Percentiles rank a stretch among this genome's conserved stretches.
Conservation (phyloP, 2,888 invertebrate genomes). For the Caenorhabditis sulstoni region DNA sequence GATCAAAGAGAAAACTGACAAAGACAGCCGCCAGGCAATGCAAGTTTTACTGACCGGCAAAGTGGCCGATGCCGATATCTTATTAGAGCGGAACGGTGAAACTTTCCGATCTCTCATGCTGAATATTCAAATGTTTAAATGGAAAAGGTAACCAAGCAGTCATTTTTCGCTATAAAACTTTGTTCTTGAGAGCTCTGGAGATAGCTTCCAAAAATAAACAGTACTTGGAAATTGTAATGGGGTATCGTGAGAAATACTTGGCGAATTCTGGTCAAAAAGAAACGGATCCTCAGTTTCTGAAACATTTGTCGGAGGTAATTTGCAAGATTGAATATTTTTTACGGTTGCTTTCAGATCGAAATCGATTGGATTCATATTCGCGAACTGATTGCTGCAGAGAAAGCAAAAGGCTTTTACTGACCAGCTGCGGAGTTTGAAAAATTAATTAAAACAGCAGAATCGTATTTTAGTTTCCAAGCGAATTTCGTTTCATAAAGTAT, state of each 20-base stretch:
- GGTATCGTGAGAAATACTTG: conserved; percentile 85
- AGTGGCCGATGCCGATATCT: conserved; percentile 85
- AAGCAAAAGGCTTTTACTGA: conserved; percentile 43
- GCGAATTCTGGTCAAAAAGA: conserved; percentile 83
- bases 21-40: conserved; percentile 83
- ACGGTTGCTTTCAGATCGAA: conserved; percentile 81
- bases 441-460: too few species aligned
- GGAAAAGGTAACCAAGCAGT: conserved; percentile 84
- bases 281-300: conserved; percentile 79
- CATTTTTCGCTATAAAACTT: neutral
- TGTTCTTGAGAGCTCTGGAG: conserved; percentile 85
- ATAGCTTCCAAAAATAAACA: conserved; percentile 87
- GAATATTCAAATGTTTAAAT: conserved; percentile 86
- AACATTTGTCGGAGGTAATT: conserved; percentile 68
- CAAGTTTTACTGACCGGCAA: conserved; percentile 76
- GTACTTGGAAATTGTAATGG: conserved; percentile 87
- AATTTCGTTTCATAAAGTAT: too few species aligned
- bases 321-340: neutral
- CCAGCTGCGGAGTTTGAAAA: neutral
- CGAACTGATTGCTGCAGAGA: conserved; percentile 81
- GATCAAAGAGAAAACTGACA: conserved; percentile 71
- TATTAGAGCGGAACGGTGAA: conserved; percentile 84
- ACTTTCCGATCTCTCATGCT: conserved; percentile 87
- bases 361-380: conserved; percentile 83
- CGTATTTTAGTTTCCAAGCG: too few species aligned